Evolutionary conservation across 2,888 invertebrate species (phyloP), one percentile per base, ranked within the genome.

Genomic region (Glaucopsyche alexis): DNA sequence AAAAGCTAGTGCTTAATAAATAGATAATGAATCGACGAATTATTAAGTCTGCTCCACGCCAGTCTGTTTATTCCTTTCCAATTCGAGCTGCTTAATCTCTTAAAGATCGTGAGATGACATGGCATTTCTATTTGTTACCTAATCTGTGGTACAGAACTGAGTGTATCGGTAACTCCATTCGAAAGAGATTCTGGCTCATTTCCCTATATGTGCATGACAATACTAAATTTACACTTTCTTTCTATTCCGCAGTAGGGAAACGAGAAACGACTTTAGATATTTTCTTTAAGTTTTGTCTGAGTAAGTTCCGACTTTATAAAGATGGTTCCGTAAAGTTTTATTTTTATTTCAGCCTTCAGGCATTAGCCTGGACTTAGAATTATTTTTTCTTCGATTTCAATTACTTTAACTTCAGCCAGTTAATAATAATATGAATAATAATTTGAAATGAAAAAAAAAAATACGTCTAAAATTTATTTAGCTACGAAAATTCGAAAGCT

Each of bases 141-240:
- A 60, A 38, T 38, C 29, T 60, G 9, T 7, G 13, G 7, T 19
- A 60, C 47, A 2, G 13, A 47, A 47, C 11, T 13, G 47, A 49
- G 47, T 69, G 38, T 45, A 67, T 29, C 29, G 29, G 49, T 49
- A 69, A 49, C 45, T 49, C 29, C 49, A 69, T 69, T 69, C 47
- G 47, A 47, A 69, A 69, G 14, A 69, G 69, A 47, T 69, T 69
- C 69, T 47, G 67, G 47, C 67, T 19, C 66, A 49, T 47, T 49
- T 29, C 69, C n/a, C 47, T 29, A 13, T 47, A 47, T 47, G 47
- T 69, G 69, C 69, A 69, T 69, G 69, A 69, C 69, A 69, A 47
- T 69, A 69, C 69, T 29, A 47, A 47, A 45, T 45, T 47, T 49
- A 69, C 69, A 69, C 69, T 69, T 49, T 69, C 67, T 45, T 16